Evolutionary conservation across 1,140 invertebrate genomes (phyloP), one percentile per base, ranked within the genome.

Genomic region (Dinoponera quadriceps): DNA sequence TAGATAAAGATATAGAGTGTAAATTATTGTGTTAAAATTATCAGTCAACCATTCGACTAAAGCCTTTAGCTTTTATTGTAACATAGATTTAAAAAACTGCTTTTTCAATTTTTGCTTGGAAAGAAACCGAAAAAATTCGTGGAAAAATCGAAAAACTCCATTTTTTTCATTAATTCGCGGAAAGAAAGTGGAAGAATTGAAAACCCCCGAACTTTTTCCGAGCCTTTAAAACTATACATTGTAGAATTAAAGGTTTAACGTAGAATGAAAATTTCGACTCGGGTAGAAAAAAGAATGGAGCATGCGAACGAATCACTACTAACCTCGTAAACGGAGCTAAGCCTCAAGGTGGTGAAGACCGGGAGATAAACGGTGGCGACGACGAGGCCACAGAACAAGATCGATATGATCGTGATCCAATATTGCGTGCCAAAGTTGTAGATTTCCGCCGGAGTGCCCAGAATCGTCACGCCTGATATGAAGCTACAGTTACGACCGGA

Each of bases 241-340:
- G 25, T 13, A 16, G 4, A 9, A 25, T 29, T 29, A 2, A 38
- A 16, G 13, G 16, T 62, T 62, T 38, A 13, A 51, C 2, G 18
- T 2, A 51, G 49, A 51, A 18, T 14, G 49, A 69, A 11, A 63
- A 49, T 63, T n/a, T n/a, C n/a, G n/a, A n/a, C n/a, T n/a, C n/a
- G 29, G 5, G 29, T 3, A 5, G 5, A 55, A 68, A 48, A 60
- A 18, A 48, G 74, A 55, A 14, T 51, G 27, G 29, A 66, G 7
- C 11, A 29, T 27, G n/a, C 44, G 55, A 78, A 27, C 2, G 16
- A 22, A 27, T 68, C 16, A 44, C 51, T 57, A 89, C 84, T 48
- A 94, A 98, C 97, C 96, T 98, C 97, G 94, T 98, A 98, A 2
- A 96, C 97, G 11, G 97, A 97, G 62, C 97, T 97, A 5, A 98